Evolutionary conservation across 2,797 vertebrate genomes (phyloP).

Genomic region (Macroramphosus scolopax): DNA sequence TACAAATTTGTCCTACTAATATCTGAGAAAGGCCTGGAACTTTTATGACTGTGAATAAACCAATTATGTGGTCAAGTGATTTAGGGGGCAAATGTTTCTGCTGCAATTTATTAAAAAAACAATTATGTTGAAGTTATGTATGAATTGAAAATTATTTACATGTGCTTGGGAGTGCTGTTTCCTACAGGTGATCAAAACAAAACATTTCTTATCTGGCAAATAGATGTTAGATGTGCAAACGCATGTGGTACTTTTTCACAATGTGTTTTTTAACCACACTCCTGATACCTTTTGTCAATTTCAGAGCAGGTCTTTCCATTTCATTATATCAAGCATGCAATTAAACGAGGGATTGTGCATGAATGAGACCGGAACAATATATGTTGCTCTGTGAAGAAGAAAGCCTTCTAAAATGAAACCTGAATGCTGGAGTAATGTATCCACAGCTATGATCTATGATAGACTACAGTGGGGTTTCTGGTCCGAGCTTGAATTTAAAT

Average conservation of each 20-base stretch:
- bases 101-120: not conserved
- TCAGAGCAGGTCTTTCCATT: too few relatives aligned
- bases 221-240: too few relatives aligned
- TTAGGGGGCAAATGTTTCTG: not conserved
- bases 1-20: slow-evolving; percentile 43
- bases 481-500: slow-evolving; percentile 61
- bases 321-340: not conserved
- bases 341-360: slow-evolving; percentile 3
- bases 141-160: not conserved
- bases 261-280: too few relatives aligned
- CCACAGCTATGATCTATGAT: slow-evolving; percentile 55
- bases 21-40: slow-evolving; percentile 23
- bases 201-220: too few relatives aligned
- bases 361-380: slow-evolving; percentile 4
- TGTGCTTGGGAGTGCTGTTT: not conserved
- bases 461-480: slow-evolving; percentile 46
- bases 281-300: too few relatives aligned
- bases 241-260: too few relatives aligned
- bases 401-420: slow-evolving; percentile 44
- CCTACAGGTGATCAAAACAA: not conserved
- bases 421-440: slow-evolving; percentile 38
- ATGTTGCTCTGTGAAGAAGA: slow-evolving; percentile 41
- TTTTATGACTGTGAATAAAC: too few relatives aligned
- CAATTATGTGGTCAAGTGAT: too few relatives aligned
- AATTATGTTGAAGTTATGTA: not conserved